Evolutionary conservation across 2,888 invertebrate genomes (phyloP).

Genomic region (Isoperla grammatica): DNA sequence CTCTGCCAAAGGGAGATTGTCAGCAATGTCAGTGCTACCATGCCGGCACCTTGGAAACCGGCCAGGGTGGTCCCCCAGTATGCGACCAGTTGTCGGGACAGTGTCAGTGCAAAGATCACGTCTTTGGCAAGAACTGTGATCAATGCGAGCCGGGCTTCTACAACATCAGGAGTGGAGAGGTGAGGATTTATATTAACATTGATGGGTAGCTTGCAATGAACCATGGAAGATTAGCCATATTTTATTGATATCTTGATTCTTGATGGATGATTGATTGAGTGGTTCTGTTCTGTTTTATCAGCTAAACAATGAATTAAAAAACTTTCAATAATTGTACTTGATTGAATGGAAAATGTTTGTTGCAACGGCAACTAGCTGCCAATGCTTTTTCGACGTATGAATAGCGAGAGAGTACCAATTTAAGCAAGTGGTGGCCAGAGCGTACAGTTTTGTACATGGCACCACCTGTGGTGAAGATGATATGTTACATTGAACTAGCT

Average conservation of each 20-base stretch:
- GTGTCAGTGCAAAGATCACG: constrained; percentile 75
- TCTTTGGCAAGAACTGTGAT: constrained; percentile 76
- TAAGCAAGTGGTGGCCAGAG: too few species aligned
- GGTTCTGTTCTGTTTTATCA: too few species aligned
- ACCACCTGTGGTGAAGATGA: too few species aligned
- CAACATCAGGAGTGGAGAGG: constrained; percentile 71
- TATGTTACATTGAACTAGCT: too few species aligned
- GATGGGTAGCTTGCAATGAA: background rate
- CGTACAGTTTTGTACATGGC: too few species aligned
- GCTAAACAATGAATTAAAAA: too few species aligned
- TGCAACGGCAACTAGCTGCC: too few species aligned
- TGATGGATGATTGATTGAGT: background rate
- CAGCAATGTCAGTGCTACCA: constrained; percentile 82
- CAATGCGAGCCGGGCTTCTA: constrained; percentile 80
- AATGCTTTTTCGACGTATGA: too few species aligned
- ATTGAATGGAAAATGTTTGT: too few species aligned
- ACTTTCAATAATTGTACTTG: too few species aligned
- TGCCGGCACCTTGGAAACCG: constrained; percentile 71
- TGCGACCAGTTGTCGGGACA: constrained; percentile 79
- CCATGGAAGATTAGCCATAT: background rate
- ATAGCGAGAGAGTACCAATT: too few species aligned
- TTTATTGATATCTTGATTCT: background rate
- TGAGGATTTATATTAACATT: constrained; percentile 32
- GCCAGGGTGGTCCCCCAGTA: constrained; percentile 62
- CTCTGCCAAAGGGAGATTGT: constrained; percentile 85